Conservation (phyloP, 2,113 vertebrate genomes). For the Aplodontia rufa region DNA sequence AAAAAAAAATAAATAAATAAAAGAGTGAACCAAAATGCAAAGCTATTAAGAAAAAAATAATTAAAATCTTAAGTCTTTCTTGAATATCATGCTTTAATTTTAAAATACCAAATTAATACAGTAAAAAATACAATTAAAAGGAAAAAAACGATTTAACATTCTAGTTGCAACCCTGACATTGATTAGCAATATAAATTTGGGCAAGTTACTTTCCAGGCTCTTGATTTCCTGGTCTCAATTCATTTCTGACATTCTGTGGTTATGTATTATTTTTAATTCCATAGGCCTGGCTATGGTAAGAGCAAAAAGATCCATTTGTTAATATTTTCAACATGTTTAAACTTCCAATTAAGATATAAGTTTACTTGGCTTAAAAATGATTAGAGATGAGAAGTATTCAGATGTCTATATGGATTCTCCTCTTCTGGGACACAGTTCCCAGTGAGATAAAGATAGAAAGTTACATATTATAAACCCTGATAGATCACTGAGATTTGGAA, state of each 20-base stretch:
- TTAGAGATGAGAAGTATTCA: background rate
- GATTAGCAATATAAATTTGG: background rate
- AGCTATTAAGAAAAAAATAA: background rate
- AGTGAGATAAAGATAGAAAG: background rate
- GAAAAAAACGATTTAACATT: background rate
- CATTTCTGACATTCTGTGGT: background rate
- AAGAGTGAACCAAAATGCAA: too few relatives aligned
- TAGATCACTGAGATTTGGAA: background rate
- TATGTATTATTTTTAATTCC: background rate
- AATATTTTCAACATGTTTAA: conserved; percentile 19
- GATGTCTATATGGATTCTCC: background rate
- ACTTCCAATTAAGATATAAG: background rate
- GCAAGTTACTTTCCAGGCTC: background rate
- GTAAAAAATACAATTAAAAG: background rate
- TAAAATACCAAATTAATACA: background rate
- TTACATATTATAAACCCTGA: background rate
- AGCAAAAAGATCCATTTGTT: background rate
- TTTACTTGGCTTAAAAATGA: conserved; percentile 25
- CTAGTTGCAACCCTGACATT: background rate
- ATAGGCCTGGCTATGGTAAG: background rate
- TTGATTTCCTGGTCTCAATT: conserved; percentile 9
- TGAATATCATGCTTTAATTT: background rate
- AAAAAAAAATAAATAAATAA: too few relatives aligned
- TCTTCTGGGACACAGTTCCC: background rate
- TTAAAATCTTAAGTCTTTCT: background rate